phyloP scores from a whole-genome alignment of 2,113 vertebrate species.

The western clawed frog (Xenopus tropicalis) region UCB_Xtro_10.0 CM004446.2:76572001-76572500 shows the following conservation, averaged over 20 bases:
- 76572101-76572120: not conserved
- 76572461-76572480: constrained; percentile 61
- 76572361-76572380: constrained; percentile 72
- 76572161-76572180: not conserved
- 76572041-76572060: too few species aligned
- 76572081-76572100: not conserved
- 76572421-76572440: constrained; percentile 76
- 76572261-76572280: constrained; percentile 9
- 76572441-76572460: constrained; percentile 75
- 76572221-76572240: constrained; percentile 6
- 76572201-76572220: constrained; percentile 14
- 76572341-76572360: constrained; percentile 50
- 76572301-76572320: constrained; percentile 20
- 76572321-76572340: constrained; percentile 2
- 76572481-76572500: constrained; percentile 20
- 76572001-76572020: not conserved
- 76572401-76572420: constrained; percentile 84
- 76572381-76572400: constrained; percentile 72
- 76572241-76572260: constrained; percentile 19
- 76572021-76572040: not conserved
- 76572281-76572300: constrained; percentile 1
- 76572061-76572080: not conserved
- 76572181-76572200: not conserved
- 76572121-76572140: not conserved
- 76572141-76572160: constrained; percentile 5